Evolutionary conservation across 2,888 invertebrate species (phyloP), one percentile per base, ranked within the genome.

Genomic region (Zygothrica quintamaculata): DNA sequence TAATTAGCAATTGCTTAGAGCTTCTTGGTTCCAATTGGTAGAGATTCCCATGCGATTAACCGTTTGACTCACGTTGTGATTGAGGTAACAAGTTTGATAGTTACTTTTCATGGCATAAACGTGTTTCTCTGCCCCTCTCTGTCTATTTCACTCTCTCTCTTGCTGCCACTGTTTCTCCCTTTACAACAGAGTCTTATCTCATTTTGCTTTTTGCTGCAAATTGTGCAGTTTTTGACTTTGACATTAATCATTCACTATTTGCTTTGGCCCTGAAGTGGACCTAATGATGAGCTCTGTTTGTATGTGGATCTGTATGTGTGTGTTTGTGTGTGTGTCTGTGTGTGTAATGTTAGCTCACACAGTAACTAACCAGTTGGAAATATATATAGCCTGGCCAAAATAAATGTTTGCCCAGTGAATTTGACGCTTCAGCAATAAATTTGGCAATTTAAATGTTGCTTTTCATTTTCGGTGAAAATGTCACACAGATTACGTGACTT

Each of bases 401-500:
- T 61, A 74, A 61, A 68, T 74, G 61, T 68, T 34, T 42, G 39
- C 50, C 29, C 31, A 18, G 33, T 62, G 76, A 62, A 56, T 44
- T 59, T 67, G 67, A 25, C 64, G 57, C 64, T 65, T 69, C 70
- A 51, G 43, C 65, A 53, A 74, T 87, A 74, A 79, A 86, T 87
- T 86, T 78, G 76, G 73, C 84, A 80, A 74, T 86, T 77, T 87
- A 55, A 84, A 87, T 87, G 88, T 68, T n/a, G n/a, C n/a, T n/a
- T n/a, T n/a, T n/a, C n/a, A n/a, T n/a, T n/a, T 84, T 84, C 87
- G 77, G 74, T 88, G 88, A 84, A 84, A 84, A 84, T 86, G 84
- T 88, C 84, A 84, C 84, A 84, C 88, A 84, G 88, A 88, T 84
- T 84, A 84, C 84, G 84, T 84, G 84, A 84, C 84, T 75, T 69